These are phyloP conservation scores for Caenorhabditis angaria DNA, from an alignment of 2,888 invertebrate species.

Conservation along the genomic window DNA sequence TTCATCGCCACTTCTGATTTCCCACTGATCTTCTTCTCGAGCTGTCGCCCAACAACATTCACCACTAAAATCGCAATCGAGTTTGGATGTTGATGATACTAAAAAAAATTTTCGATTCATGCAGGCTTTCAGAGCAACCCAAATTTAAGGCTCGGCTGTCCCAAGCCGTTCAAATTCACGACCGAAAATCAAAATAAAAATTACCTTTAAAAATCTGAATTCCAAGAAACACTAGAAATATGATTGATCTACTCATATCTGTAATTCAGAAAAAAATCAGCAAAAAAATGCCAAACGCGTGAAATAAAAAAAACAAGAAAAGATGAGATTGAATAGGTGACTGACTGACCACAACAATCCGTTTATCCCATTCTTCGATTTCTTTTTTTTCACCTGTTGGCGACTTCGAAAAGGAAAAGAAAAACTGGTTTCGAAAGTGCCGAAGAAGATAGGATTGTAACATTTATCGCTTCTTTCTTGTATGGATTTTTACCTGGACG, in stretches of 20 bases:
- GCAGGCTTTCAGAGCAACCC: neutral
- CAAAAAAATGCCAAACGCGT: too few species aligned
- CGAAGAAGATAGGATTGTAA: slow-evolving; percentile 2
- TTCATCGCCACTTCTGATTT: slow-evolving; percentile 32
- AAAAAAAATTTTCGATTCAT: neutral
- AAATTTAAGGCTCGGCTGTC: neutral
- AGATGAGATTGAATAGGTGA: neutral
- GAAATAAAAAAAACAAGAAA: neutral
- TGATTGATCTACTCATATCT: neutral
- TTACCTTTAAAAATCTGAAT: neutral
- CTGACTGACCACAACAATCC: too few species aligned
- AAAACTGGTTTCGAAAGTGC: too few species aligned
- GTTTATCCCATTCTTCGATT: too few species aligned
- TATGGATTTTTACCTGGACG: too few species aligned
- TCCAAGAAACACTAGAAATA: neutral
- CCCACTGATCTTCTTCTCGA: slow-evolving; percentile 44
- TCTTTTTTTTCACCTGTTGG: too few species aligned
- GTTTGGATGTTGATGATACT: slow-evolving; percentile 17
- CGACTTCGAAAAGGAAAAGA: too few species aligned
- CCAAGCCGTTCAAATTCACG: neutral
- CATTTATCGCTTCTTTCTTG: too few species aligned
- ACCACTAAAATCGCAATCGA: slow-evolving; percentile 47
- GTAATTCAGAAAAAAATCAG: neutral
- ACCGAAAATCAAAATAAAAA: too few species aligned
- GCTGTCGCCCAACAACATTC: slow-evolving; percentile 49